phyloP scores from a whole-genome alignment of 2,888 invertebrate species.

The Tipula lateralis region DNA sequence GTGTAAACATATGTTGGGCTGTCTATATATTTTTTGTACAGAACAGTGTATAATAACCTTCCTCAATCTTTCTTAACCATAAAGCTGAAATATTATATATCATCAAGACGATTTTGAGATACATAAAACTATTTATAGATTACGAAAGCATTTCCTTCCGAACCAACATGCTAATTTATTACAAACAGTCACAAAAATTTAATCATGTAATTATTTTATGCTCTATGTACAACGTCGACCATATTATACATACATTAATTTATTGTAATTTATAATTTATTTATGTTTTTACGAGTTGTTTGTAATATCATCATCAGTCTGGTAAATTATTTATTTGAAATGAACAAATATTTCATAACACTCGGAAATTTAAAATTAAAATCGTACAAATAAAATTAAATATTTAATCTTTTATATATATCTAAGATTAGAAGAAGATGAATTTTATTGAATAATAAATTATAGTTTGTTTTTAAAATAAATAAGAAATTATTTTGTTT shows the following conservation, averaged over 20 bases:
- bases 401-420: background rate
- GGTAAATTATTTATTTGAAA: background rate
- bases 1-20: background rate
- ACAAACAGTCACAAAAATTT: background rate
- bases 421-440: background rate
- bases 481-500: background rate
- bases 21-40: no score
- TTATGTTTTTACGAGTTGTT: background rate
- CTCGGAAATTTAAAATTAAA: background rate
- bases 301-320: background rate
- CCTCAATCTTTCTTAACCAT: background rate
- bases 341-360: background rate
- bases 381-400: background rate
- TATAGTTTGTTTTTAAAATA: background rate
- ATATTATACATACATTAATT: background rate
- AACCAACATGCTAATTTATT: background rate
- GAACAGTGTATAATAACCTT: background rate
- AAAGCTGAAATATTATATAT: no score
- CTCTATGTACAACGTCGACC: background rate
- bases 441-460: background rate
- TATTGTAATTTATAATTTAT: conserved; percentile 11
- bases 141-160: conserved; percentile 12
- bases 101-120: background rate
- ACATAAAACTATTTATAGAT: background rate
- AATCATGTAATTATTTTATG: conserved; percentile 4